Conservation (phyloP, 2,888 invertebrate species). For the Ichneumon xanthorius region DNA sequence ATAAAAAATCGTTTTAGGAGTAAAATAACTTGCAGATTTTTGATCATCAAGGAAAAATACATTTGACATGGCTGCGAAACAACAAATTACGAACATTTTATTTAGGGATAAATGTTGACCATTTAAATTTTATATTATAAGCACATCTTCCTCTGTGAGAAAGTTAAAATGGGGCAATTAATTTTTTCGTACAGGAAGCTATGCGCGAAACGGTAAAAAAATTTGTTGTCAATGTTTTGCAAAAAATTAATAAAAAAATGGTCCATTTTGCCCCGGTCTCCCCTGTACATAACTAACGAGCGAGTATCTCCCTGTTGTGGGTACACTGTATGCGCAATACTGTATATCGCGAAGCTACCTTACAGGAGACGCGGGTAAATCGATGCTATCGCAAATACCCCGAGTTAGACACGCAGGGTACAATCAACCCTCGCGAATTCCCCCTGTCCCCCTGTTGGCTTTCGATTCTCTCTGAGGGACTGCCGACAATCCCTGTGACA, state of each 20-base stretch:
- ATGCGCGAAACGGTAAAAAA: too few species aligned
- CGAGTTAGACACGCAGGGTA: constrained; percentile 49
- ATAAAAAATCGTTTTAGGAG: too few species aligned
- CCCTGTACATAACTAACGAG: constrained; percentile 40
- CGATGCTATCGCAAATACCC: constrained; percentile 58
- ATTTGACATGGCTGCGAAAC: too few species aligned
- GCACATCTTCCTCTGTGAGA: too few species aligned
- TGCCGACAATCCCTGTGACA: constrained; percentile 34
- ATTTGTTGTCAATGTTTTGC: too few species aligned
- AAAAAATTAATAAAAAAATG: neutral
- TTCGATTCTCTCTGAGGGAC: constrained; percentile 40
- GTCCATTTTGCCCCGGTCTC: neutral
- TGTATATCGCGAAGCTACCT: constrained; percentile 2
- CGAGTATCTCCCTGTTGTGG: constrained; percentile 9
- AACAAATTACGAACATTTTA: too few species aligned
- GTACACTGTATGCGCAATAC: neutral
- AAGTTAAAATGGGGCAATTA: too few species aligned
- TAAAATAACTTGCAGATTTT: too few species aligned
- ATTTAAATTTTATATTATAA: too few species aligned
- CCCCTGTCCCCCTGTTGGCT: constrained; percentile 12
- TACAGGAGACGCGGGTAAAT: constrained; percentile 31
- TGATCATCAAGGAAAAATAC: too few species aligned
- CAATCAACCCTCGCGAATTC: constrained; percentile 41
- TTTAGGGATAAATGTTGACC: too few species aligned
- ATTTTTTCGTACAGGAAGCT: too few species aligned